Evolutionary conservation across 2,888 invertebrate species (phyloP).

Genomic region (Rhagophthalmus giganteus): DNA sequence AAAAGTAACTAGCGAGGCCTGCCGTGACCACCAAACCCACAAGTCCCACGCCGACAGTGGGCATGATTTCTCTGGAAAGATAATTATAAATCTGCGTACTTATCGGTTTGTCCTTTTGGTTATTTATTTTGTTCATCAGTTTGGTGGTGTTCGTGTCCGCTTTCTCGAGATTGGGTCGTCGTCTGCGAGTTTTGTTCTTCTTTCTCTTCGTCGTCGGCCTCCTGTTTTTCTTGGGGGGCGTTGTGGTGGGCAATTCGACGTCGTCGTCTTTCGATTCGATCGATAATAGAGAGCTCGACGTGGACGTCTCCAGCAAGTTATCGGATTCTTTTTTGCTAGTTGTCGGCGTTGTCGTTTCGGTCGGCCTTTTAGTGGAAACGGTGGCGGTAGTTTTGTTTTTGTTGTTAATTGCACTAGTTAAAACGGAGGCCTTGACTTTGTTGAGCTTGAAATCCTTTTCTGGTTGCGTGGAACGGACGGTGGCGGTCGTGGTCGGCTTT

Average conservation of each 20-base stretch:
- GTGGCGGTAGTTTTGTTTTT: slow-evolving; percentile 28
- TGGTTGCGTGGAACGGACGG: slow-evolving; percentile 44
- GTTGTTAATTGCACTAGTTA: slow-evolving; percentile 36
- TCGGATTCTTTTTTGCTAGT: slow-evolving; percentile 7
- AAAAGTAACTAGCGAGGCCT: slow-evolving; percentile 75
- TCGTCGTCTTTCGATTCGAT: slow-evolving; percentile 52
- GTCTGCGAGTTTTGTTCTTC: slow-evolving; percentile 64
- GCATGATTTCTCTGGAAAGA: slow-evolving; percentile 78
- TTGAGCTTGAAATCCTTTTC: slow-evolving; percentile 14
- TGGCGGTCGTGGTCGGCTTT: slow-evolving; percentile 39
- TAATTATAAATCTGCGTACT: slow-evolving; percentile 77
- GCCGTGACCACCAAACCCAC: slow-evolving; percentile 74
- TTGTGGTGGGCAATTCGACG: slow-evolving; percentile 41
- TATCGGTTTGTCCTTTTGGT: slow-evolving; percentile 63
- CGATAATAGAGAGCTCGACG: slow-evolving; percentile 9
- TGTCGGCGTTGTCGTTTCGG: slow-evolving; percentile 54
- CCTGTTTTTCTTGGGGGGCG: slow-evolving; percentile 38
- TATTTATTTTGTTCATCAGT: slow-evolving; percentile 40
- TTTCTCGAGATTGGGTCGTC: slow-evolving; percentile 60
- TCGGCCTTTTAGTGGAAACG: slow-evolving; percentile 59
- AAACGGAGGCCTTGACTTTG: slow-evolving; percentile 15
- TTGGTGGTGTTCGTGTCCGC: slow-evolving; percentile 49
- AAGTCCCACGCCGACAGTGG: slow-evolving; percentile 76
- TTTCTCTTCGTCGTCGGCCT: slow-evolving; percentile 59
- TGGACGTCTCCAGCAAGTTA: slow-evolving; percentile 2